A percentile compares a stretch with the other conserved stretches of the same genome.
Evolutionary conservation across 2,888 invertebrate species (phyloP).

Genomic region (Arrhopalites spinosus): DNA sequence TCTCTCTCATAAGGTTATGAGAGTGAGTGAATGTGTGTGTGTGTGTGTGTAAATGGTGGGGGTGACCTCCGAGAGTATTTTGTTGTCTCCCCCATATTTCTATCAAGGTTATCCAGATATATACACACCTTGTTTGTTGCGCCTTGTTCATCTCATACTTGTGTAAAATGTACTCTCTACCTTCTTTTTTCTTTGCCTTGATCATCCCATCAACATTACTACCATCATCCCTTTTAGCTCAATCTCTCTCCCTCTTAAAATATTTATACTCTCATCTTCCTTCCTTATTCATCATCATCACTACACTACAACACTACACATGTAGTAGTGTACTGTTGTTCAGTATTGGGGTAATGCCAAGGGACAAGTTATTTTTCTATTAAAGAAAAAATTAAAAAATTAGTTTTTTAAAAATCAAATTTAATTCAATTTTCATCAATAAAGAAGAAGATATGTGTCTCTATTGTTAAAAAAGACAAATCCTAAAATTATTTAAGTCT

Average conservation of each 20-base stretch:
- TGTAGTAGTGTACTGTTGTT: neutral
- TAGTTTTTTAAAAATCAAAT: too few species aligned
- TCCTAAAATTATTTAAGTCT: too few species aligned
- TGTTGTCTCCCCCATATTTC: conserved; percentile 38
- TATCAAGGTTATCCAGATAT: conserved; percentile 42
- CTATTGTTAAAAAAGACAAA: too few species aligned
- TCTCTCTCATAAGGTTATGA: too few species aligned
- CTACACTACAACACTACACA: neutral
- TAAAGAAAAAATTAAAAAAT: too few species aligned
- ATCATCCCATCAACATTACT: neutral
- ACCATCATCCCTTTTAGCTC: neutral
- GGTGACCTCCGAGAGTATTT: conserved; percentile 26
- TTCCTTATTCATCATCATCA: neutral
- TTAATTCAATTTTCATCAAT: too few species aligned
- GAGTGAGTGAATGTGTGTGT: neutral
- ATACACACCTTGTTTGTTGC: conserved; percentile 36
- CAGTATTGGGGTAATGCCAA: too few species aligned
- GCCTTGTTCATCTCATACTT: conserved; percentile 8
- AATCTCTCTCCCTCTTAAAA: neutral
- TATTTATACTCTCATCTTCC: neutral
- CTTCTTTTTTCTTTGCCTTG: neutral
- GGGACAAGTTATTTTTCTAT: too few species aligned
- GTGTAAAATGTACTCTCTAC: neutral
- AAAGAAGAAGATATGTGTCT: too few species aligned
- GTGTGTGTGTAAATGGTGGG: conserved; percentile 16